Conservation (phyloP, 2,888 invertebrate genomes). For the Oscheius onirici region DNA sequence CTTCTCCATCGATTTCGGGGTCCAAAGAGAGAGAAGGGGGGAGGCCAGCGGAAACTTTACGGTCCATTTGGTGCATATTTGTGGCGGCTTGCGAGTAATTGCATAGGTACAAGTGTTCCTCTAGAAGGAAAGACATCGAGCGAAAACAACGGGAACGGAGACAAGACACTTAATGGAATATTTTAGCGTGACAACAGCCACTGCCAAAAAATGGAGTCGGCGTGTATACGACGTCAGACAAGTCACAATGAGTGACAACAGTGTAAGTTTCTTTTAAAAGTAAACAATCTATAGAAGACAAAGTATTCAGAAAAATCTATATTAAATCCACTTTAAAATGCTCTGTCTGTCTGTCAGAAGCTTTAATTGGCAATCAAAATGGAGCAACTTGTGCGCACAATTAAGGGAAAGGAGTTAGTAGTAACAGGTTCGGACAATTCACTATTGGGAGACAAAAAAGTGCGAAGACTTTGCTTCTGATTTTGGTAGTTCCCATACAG, state of each 20-base stretch:
- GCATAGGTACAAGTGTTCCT: constrained; percentile 19
- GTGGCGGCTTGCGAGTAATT: constrained; percentile 14
- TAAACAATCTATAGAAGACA: too few species aligned
- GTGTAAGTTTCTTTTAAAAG: neutral
- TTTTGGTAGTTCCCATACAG: too few species aligned
- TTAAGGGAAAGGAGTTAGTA: too few species aligned
- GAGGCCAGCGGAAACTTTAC: constrained; percentile 25
- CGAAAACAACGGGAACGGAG: neutral
- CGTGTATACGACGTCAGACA: neutral
- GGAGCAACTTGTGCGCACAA: too few species aligned
- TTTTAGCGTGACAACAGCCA: neutral
- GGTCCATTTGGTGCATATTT: constrained; percentile 29
- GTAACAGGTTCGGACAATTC: too few species aligned
- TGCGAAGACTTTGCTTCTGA: too few species aligned
- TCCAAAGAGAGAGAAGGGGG: neutral
- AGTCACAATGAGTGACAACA: neutral
- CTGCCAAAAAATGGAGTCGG: neutral
- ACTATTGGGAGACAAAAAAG: too few species aligned
- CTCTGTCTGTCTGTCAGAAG: too few species aligned
- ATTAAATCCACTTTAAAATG: too few species aligned
- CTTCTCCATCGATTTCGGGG: constrained; percentile 6
- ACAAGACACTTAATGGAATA: neutral
- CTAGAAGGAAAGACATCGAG: neutral
- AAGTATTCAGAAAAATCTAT: too few species aligned
- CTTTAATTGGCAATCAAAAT: too few species aligned